Conservation (phyloP, 64 coral and sea anemone genomes). For the Trachythela sp. region DNA sequence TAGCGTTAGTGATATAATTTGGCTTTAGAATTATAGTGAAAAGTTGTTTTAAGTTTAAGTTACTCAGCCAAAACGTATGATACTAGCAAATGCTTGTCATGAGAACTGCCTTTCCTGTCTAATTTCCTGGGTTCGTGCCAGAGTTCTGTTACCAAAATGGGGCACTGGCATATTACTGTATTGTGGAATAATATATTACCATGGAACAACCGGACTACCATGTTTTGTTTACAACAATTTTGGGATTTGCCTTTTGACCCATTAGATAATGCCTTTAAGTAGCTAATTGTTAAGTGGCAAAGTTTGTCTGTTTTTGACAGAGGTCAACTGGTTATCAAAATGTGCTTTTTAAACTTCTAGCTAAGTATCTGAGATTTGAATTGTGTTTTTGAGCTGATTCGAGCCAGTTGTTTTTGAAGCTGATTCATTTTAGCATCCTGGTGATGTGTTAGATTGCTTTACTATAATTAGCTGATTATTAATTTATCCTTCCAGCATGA, state of each 20-base stretch:
- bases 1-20: background rate
- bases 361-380: background rate
- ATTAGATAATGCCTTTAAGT: background rate
- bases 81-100: background rate
- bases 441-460: background rate
- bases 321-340: background rate
- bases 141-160: background rate
- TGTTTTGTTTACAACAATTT: background rate
- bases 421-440: background rate
- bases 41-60: too few relatives aligned
- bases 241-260: too few relatives aligned
- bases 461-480: background rate
- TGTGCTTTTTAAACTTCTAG: background rate
- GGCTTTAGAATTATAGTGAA: background rate
- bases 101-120: background rate
- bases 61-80: too few relatives aligned
- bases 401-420: background rate
- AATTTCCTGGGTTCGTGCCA: background rate
- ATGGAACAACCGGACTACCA: background rate
- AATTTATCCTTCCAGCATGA: background rate
- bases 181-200: background rate
- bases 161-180: too few relatives aligned
- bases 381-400: background rate
- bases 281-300: background rate
- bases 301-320: background rate